phyloP scores from a whole-genome alignment of 64 coral and sea anemone species.

The Acropora tenuis region DNA sequence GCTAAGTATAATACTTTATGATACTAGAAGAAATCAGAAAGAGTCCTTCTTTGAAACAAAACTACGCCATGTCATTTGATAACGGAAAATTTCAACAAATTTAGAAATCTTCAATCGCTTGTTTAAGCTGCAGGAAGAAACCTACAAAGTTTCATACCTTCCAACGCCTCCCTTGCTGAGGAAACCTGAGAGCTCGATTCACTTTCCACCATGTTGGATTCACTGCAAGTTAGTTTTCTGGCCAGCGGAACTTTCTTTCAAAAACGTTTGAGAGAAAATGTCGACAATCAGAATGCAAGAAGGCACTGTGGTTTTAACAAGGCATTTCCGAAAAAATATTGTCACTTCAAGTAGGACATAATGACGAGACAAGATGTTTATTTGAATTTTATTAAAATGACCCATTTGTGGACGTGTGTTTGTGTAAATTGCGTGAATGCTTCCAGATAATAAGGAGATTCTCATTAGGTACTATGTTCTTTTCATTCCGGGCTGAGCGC shows the following conservation, averaged over 20 bases:
- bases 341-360: neutral
- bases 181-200: slow-evolving; percentile 50
- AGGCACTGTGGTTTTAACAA: no score
- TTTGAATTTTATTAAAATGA: no score
- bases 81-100: no score
- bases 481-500: slow-evolving; percentile 17
- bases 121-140: neutral
- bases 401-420: no score
- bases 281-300: neutral
- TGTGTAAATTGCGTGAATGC: neutral
- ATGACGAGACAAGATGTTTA: neutral
- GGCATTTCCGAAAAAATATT: neutral
- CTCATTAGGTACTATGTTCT: slow-evolving; percentile 12
- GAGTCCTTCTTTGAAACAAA: no score
- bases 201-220: slow-evolving; percentile 87
- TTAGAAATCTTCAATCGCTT: no score
- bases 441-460: neutral
- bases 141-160: slow-evolving; percentile 67
- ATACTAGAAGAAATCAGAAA: no score
- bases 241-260: slow-evolving; percentile 53
- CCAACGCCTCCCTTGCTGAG: slow-evolving; percentile 90
- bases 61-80: no score
- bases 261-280: slow-evolving; percentile 27
- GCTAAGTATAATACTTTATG: no score
- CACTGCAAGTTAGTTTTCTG: neutral